Evolutionary conservation across 1,140 invertebrate species (phyloP).

Genomic region (Caerostris extrusa): DNA sequence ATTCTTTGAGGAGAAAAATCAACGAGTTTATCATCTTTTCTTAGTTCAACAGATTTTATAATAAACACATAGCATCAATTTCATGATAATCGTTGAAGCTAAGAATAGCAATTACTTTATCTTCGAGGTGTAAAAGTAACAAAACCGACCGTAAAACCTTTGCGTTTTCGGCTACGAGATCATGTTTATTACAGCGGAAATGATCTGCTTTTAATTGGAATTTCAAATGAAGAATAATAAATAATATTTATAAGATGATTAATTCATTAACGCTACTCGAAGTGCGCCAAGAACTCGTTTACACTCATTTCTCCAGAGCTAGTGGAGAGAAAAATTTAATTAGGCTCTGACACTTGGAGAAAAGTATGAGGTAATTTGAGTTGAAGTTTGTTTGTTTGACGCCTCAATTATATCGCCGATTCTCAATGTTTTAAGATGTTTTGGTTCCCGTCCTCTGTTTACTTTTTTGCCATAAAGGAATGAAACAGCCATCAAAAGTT

Average conservation of each 20-base stretch:
- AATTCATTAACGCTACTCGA: conserved; percentile 26
- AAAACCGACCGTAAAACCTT: conserved; percentile 35
- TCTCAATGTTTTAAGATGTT: background rate
- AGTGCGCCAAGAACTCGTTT: background rate
- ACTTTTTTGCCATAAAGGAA: background rate
- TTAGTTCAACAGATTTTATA: conserved; percentile 34
- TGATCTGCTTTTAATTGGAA: conserved; percentile 49
- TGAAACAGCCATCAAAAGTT: background rate
- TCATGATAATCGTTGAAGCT: background rate
- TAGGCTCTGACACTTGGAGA: conserved; percentile 10
- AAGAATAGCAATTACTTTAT: conserved; percentile 36
- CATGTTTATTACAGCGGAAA: conserved; percentile 43
- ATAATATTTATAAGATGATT: conserved; percentile 61
- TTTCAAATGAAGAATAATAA: conserved; percentile 55
- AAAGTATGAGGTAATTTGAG: conserved; percentile 17
- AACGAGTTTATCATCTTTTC: background rate
- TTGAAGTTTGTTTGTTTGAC: conserved; percentile 2
- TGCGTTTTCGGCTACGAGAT: background rate
- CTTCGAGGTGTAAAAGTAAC: background rate
- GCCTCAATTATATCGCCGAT: background rate
- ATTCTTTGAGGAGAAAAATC: background rate
- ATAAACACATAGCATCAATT: conserved; percentile 25
- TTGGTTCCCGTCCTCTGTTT: background rate
- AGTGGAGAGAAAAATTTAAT: conserved; percentile 12
- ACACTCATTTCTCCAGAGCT: background rate